Conservation (phyloP, 2,113 vertebrate species). For the Macquaria ambigua region DNA sequence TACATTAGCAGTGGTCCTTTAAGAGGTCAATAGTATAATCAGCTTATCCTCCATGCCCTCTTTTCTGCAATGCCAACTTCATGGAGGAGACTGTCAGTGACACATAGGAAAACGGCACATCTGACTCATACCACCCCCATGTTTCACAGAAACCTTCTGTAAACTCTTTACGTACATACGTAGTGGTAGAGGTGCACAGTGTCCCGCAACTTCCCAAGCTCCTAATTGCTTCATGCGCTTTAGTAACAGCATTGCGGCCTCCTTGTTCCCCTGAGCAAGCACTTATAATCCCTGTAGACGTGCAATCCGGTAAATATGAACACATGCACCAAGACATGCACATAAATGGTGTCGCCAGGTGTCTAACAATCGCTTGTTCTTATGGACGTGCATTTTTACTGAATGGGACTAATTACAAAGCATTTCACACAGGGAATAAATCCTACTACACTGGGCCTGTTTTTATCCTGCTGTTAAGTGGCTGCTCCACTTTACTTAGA, state of each 20-base stretch:
- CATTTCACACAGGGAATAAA: background rate
- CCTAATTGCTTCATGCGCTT: background rate
- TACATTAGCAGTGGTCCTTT: background rate
- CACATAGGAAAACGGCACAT: constrained; percentile 12
- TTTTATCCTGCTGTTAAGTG: background rate
- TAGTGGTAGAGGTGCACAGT: background rate
- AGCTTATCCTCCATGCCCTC: constrained; percentile 15
- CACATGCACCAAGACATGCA: background rate
- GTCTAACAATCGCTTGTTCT: background rate
- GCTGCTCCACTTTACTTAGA: background rate
- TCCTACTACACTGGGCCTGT: background rate
- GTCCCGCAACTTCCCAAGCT: background rate
- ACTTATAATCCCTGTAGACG: background rate
- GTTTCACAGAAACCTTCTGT: background rate
- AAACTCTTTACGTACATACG: background rate
- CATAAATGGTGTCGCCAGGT: background rate
- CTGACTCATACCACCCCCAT: background rate
- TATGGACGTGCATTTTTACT: too few relatives aligned
- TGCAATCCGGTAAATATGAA: background rate
- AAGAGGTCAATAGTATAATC: constrained; percentile 19
- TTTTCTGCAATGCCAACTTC: background rate
- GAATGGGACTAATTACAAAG: background rate
- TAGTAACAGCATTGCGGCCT: background rate
- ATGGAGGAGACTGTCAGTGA: background rate
- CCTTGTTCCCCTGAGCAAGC: background rate